These are phyloP conservation scores for Nymphalis urticae DNA, from an alignment of 2,888 invertebrate genomes.

Conservation along the genomic window DNA sequence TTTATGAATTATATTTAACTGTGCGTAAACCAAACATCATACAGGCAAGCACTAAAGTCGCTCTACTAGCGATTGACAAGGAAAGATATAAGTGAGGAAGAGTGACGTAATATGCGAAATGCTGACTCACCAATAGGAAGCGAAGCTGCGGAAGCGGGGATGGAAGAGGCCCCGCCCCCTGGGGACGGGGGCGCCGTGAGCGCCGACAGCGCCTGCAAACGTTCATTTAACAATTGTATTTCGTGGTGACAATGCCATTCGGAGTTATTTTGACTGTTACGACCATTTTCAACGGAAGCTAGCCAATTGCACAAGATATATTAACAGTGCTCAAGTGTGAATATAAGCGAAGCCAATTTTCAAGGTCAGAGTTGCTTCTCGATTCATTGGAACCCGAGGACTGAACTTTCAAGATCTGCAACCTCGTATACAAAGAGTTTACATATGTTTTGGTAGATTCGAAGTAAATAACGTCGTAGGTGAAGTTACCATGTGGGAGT, in stretches of 20 bases:
- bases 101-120: conserved; percentile 11
- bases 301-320: too few relatives aligned
- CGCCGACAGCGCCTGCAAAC: conserved; percentile 65
- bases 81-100: background rate
- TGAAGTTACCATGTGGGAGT: conserved; percentile 64
- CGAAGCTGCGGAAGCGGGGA: conserved; percentile 73
- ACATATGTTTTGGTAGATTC: too few relatives aligned
- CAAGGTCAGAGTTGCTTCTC: too few relatives aligned
- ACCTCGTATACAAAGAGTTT: too few relatives aligned
- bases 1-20: background rate
- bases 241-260: too few relatives aligned
- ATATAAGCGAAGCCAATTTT: too few relatives aligned
- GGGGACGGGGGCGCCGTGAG: conserved; percentile 77
- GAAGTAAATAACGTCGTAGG: too few relatives aligned
- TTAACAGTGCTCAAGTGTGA: too few relatives aligned
- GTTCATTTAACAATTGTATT: background rate
- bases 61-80: background rate
- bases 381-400: too few relatives aligned
- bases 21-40: background rate
- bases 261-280: too few relatives aligned
- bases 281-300: too few relatives aligned
- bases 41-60: conserved; percentile 23
- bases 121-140: conserved; percentile 70
- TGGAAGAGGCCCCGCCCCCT: conserved; percentile 68
- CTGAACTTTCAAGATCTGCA: too few relatives aligned